Conservation (phyloP, 2,797 vertebrate genomes). For the Apogon hyalosoma region DNA sequence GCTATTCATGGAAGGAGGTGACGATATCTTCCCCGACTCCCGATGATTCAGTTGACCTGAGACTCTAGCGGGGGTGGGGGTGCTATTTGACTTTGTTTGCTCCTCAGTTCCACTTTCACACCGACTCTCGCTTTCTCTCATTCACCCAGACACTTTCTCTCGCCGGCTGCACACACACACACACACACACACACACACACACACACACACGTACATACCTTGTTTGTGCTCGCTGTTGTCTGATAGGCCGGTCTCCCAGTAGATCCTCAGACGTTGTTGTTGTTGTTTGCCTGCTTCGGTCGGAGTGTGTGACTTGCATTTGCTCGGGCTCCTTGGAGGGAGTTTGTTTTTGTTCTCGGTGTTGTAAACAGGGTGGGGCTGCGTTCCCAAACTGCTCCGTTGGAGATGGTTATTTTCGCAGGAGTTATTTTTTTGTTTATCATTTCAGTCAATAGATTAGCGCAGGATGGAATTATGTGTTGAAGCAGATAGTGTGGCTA, state of each 20-base stretch:
- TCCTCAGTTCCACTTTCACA: conserved; percentile 63
- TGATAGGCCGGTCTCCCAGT: conserved; percentile 69
- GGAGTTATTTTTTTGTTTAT: conserved; percentile 67
- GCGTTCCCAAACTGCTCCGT: conserved; percentile 72
- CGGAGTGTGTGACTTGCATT: conserved; percentile 75
- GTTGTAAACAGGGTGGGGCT: conserved; percentile 79
- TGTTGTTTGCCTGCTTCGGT: conserved; percentile 75
- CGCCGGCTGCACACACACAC: background rate
- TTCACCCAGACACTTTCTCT: conserved; percentile 40
- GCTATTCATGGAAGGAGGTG: conserved; percentile 66
- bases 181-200: too few species aligned
- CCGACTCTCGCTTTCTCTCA: conserved; percentile 41
- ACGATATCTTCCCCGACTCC: conserved; percentile 68
- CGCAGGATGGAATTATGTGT: conserved; percentile 62
- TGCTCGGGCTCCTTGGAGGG: conserved; percentile 75
- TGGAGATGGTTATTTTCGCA: conserved; percentile 74
- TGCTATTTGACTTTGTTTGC: conserved; percentile 66
- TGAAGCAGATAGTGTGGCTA: conserved; percentile 53
- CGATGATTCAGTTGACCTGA: conserved; percentile 79
- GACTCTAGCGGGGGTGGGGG: conserved; percentile 38
- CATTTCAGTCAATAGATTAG: conserved; percentile 63
- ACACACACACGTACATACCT: conserved; percentile 14
- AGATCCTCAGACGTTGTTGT: conserved; percentile 70
- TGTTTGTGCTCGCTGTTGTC: conserved; percentile 73
- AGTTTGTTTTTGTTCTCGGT: conserved; percentile 81